Conservation (phyloP, 2,888 invertebrate genomes). For the Alloplasta piceator region DNA sequence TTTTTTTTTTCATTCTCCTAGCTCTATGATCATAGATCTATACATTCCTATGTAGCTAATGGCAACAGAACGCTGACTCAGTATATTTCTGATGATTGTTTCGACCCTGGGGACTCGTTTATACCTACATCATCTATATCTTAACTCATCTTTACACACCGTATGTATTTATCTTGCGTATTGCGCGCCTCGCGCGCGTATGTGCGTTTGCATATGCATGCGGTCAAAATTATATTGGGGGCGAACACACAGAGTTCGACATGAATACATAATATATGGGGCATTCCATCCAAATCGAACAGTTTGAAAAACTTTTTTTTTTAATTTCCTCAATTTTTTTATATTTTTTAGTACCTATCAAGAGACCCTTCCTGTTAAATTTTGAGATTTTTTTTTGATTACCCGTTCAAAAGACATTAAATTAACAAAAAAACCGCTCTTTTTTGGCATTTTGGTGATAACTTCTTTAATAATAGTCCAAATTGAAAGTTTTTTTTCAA, state of each 20-base stretch:
- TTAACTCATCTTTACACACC: constrained; percentile 14
- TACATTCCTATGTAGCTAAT: constrained; percentile 64
- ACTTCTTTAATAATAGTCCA: too few species aligned
- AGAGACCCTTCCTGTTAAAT: too few species aligned
- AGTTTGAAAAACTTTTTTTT: too few species aligned
- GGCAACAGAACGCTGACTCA: constrained; percentile 77
- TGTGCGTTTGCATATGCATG: constrained; percentile 18
- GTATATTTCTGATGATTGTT: constrained; percentile 79
- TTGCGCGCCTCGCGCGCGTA: constrained; percentile 7
- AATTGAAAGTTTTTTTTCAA: too few species aligned
- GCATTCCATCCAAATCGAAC: too few species aligned
- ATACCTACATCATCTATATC: constrained; percentile 28
- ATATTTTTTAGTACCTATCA: too few species aligned
- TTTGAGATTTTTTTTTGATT: too few species aligned
- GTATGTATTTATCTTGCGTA: constrained; percentile 30
- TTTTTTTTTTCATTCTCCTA: neutral
- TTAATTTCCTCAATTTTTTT: too few species aligned
- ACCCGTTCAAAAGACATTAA: too few species aligned
- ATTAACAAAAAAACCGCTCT: too few species aligned
- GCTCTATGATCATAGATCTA: neutral
- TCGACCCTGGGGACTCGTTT: constrained; percentile 74
- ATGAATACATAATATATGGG: too few species aligned
- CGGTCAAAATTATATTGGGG: constrained; percentile 39
- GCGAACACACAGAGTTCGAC: constrained; percentile 41
- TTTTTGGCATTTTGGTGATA: too few species aligned